Conservation (phyloP, 2,113 vertebrate species). For the Gobio gobio region DNA sequence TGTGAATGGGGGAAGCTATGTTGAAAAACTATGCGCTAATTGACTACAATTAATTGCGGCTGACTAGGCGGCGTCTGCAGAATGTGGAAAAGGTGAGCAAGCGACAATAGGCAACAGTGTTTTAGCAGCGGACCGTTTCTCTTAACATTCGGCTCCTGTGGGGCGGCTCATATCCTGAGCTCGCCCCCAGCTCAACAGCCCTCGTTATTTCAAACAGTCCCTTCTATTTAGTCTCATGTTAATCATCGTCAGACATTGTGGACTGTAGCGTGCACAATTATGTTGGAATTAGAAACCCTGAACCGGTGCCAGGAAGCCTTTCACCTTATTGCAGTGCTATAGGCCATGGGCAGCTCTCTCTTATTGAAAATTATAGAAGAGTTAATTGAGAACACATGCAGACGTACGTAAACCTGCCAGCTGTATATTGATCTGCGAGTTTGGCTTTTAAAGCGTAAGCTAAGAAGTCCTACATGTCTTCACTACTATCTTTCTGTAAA, state of each 20-base stretch:
- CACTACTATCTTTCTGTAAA: slow-evolving; percentile 66
- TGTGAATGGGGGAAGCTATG: slow-evolving; percentile 54
- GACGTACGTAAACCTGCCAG: slow-evolving; percentile 63
- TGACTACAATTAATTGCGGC: slow-evolving; percentile 18
- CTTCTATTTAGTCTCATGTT: slow-evolving; percentile 42
- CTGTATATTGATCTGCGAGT: slow-evolving; percentile 61
- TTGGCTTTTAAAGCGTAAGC: slow-evolving; percentile 44
- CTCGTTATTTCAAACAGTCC: slow-evolving; percentile 44
- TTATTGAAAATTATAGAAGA: slow-evolving; percentile 62
- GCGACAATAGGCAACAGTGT: slow-evolving; percentile 33
- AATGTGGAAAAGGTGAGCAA: slow-evolving; percentile 56
- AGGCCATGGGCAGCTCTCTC: slow-evolving; percentile 29
- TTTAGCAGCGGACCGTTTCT: slow-evolving; percentile 21
- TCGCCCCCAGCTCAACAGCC: slow-evolving; percentile 59
- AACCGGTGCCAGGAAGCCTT: slow-evolving; percentile 56
- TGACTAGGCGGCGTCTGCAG: slow-evolving; percentile 40
- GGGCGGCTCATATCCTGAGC: slow-evolving; percentile 33
- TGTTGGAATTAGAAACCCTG: slow-evolving; percentile 61
- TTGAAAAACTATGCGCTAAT: slow-evolving; percentile 37
- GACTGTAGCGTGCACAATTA: slow-evolving; percentile 60
- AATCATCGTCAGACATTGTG: slow-evolving; percentile 17
- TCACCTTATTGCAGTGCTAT: slow-evolving; percentile 49
- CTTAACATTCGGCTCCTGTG: slow-evolving; percentile 11
- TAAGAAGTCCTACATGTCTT: slow-evolving; percentile 62
- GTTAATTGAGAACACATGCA: slow-evolving; percentile 70